A percentile compares a stretch with the other conserved stretches of the same genome.
Conservation (phyloP, 2,797 vertebrate species). For the Graptemys geographica region DNA sequence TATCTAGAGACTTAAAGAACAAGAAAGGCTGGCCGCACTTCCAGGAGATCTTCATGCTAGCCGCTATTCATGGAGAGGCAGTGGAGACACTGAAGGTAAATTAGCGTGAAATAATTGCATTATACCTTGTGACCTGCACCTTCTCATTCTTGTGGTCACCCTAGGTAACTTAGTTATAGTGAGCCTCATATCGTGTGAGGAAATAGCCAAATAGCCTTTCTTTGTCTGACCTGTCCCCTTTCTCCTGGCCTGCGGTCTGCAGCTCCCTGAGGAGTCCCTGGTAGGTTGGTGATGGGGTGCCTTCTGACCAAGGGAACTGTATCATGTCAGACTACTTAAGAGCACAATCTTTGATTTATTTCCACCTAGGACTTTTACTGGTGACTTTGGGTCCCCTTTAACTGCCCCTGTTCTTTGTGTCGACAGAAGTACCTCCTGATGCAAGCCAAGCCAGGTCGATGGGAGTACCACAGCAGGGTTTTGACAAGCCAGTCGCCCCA, state of each 20-base stretch:
- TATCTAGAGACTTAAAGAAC: constrained; percentile 60
- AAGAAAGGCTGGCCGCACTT: constrained; percentile 91
- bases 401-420: background rate
- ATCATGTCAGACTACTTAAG: accelerated
- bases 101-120: background rate
- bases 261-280: background rate
- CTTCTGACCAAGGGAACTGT: accelerated
- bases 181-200: background rate
- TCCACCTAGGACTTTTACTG: background rate
- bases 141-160: background rate
- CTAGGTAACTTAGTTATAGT: background rate
- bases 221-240: background rate
- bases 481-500: constrained; percentile 93
- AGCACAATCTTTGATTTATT: background rate
- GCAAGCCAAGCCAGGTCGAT: constrained; percentile 88
- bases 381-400: background rate
- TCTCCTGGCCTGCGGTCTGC: background rate
- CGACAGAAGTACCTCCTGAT: constrained; percentile 88
- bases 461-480: constrained; percentile 93
- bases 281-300: background rate
- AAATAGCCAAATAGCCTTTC: background rate
- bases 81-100: constrained; percentile 92
- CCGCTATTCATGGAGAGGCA: constrained; percentile 87
- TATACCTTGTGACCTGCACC: background rate
- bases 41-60: constrained; percentile 96